phyloP scores from a whole-genome alignment of 2,888 invertebrate species.

The Dicycla oo region DNA sequence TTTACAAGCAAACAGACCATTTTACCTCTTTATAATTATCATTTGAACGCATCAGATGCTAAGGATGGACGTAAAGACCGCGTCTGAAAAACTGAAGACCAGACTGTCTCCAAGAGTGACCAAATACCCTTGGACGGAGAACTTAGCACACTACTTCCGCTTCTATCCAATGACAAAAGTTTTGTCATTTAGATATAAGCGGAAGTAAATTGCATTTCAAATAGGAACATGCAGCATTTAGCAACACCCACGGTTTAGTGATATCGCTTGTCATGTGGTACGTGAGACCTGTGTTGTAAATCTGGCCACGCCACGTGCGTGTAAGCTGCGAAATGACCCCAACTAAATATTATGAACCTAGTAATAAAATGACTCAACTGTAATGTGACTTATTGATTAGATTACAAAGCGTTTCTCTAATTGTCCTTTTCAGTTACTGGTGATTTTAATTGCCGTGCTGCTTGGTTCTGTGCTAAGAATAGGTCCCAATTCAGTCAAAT shows the following conservation, averaged over 20 bases:
- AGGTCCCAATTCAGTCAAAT: neutral
- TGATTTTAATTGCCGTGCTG: conserved; percentile 2
- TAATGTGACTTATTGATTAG: conserved; percentile 32
- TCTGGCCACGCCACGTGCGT: neutral
- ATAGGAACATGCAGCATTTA: neutral
- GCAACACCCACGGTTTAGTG: neutral
- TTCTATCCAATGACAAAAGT: neutral
- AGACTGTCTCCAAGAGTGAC: neutral
- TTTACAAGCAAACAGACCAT: neutral
- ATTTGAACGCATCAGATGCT: conserved; percentile 7
- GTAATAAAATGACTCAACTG: neutral
- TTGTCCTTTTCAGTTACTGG: conserved; percentile 4
- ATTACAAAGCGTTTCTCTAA: conserved; percentile 20
- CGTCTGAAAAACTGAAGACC: neutral
- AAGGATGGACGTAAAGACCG: neutral
- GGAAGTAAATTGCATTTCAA: conserved; percentile 1
- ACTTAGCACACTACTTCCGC: neutral
- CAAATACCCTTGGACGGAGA: neutral
- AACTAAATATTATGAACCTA: conserved; percentile 17
- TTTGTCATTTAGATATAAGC: neutral
- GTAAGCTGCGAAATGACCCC: neutral
- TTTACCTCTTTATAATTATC: neutral
- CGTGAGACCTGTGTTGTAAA: neutral
- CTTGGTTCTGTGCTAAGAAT: neutral
- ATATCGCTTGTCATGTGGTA: conserved; percentile 3